phyloP scores from a whole-genome alignment of 2,113 vertebrate species.

The Orcinus orca region DNA sequence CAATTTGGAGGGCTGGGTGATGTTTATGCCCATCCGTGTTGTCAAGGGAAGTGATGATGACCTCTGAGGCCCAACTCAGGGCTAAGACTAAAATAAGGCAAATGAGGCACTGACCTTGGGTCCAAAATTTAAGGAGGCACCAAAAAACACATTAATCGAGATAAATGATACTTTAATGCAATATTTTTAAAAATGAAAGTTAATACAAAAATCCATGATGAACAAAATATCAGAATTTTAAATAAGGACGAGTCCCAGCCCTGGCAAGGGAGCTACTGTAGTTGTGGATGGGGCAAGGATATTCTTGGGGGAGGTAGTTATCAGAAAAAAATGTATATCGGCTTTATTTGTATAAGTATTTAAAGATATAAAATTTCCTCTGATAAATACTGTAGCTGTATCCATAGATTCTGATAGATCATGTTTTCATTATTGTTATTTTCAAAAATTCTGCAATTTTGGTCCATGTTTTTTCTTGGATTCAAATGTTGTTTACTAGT shows the following conservation, averaged over 20 bases:
- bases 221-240: constrained; percentile 3
- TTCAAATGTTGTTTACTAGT: background rate
- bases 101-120: background rate
- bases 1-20: background rate
- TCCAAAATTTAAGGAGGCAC: background rate
- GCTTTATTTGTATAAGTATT: background rate
- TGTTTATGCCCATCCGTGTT: background rate
- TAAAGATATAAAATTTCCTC: background rate
- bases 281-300: background rate
- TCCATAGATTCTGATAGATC: background rate
- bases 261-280: background rate
- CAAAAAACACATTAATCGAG: background rate
- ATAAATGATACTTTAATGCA: background rate
- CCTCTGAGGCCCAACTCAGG: background rate
- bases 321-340: background rate
- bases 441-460: background rate
- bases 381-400: background rate
- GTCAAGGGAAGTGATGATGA: background rate
- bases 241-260: background rate
- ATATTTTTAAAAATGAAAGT: background rate
- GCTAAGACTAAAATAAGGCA: background rate
- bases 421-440: background rate
- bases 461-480: background rate
- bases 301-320: background rate
- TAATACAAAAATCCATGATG: background rate